phyloP scores from a whole-genome alignment of 2,113 vertebrate species.

The Pteronura brasiliensis region DNA sequence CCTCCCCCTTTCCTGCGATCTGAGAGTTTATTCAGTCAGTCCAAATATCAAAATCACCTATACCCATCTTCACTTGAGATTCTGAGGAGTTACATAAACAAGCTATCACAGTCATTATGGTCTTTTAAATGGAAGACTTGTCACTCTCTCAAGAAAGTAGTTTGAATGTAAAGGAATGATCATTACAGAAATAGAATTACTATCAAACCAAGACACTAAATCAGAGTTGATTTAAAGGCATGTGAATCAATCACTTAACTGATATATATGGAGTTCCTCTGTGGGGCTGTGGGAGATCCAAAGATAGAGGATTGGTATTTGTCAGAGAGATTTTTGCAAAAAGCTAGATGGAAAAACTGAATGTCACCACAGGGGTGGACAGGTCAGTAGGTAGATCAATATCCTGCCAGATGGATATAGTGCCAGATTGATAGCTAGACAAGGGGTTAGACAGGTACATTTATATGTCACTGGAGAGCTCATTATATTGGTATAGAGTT shows the following conservation, averaged over 20 bases:
- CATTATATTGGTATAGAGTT: constrained; percentile 42
- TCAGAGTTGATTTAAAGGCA: constrained; percentile 33
- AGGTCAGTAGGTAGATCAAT: constrained; percentile 70
- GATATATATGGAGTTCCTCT: not conserved
- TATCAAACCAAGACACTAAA: constrained; percentile 14
- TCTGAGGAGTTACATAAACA: not conserved
- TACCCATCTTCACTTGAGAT: constrained; percentile 3
- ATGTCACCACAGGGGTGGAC: constrained; percentile 49
- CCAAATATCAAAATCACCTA: not conserved
- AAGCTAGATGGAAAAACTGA: constrained; percentile 50
- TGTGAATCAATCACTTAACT: not conserved
- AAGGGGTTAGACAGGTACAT: constrained; percentile 59
- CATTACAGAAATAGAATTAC: not conserved
- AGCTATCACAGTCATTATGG: not conserved
- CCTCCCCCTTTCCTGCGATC: not conserved
- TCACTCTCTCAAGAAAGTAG: constrained; percentile 42
- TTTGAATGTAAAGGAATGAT: constrained; percentile 34
- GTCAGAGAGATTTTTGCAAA: constrained; percentile 55
- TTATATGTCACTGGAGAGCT: constrained; percentile 60
- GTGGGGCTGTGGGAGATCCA: not conserved
- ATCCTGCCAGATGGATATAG: constrained; percentile 54
- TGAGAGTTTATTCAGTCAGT: constrained; percentile 5
- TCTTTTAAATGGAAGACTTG: constrained; percentile 19
- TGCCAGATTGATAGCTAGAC: constrained; percentile 58
- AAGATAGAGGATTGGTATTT: constrained; percentile 36